Percentiles rank a stretch among this genome's conserved stretches.
These are phyloP conservation scores for Sebastes minor DNA, from an alignment of 2,797 vertebrate species.

Conservation along the genomic window DNA sequence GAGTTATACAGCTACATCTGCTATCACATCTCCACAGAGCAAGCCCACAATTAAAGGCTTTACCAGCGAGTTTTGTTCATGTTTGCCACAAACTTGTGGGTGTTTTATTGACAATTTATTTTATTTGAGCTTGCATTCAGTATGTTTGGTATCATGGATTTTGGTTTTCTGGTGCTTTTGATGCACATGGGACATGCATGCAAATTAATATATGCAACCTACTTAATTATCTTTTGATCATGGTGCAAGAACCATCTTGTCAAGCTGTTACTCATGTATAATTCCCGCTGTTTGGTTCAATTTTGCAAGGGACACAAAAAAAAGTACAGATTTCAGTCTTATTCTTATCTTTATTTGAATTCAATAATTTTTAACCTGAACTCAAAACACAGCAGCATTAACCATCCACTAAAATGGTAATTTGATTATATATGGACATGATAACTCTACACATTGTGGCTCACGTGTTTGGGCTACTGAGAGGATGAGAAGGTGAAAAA, in stretches of 20 bases:
- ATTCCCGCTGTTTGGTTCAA: neutral
- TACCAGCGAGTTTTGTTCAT: neutral
- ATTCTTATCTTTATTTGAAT: neutral
- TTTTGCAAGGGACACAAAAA: neutral
- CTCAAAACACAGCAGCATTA: constrained; percentile 32
- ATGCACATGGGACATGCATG: neutral
- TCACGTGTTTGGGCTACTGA: neutral
- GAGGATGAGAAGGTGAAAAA: neutral
- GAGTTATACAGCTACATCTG: neutral
- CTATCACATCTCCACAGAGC: neutral
- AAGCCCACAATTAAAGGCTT: neutral
- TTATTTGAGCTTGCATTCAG: neutral
- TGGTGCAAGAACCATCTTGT: neutral
- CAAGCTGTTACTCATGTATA: neutral
- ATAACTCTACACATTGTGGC: neutral
- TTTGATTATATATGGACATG: neutral
- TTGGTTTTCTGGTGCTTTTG: neutral
- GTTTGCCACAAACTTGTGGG: neutral
- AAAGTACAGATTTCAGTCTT: neutral
- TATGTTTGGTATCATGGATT: neutral
- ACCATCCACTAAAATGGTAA: neutral
- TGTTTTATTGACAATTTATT: neutral
- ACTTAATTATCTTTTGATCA: neutral
- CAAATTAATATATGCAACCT: neutral
- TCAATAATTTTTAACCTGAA: neutral